Percentiles rank a stretch among this genome's conserved stretches.
Evolutionary conservation across 2,888 invertebrate genomes (phyloP).

Genomic region (Gandaritis pyraliata): DNA sequence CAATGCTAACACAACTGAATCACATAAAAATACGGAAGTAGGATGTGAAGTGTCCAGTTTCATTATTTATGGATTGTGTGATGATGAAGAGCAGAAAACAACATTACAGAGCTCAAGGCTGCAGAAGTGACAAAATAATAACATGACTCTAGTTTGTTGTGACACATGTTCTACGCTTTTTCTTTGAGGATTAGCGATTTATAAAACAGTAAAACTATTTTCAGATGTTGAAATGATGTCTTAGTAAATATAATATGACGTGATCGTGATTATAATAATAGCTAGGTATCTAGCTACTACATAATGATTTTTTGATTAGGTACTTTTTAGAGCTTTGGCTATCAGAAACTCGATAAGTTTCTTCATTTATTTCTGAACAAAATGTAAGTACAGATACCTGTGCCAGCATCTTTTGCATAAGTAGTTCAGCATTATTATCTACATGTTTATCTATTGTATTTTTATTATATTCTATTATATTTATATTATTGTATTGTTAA

Average conservation of each 20-base stretch:
- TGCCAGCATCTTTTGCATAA: background rate
- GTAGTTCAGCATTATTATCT: background rate
- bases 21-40: constrained; percentile 33
- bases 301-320: background rate
- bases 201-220: constrained; percentile 1
- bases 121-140: constrained; percentile 13
- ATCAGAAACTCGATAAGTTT: background rate
- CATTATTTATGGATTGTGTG: constrained; percentile 26
- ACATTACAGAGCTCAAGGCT: constrained; percentile 19
- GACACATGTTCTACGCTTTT: constrained; percentile 1
- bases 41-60: constrained; percentile 23
- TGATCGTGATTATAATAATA: background rate
- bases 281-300: no score
- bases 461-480: no score
- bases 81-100: constrained; percentile 27
- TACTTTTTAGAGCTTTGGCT: background rate
- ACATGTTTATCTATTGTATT: no score
- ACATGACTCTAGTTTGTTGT: background rate
- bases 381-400: background rate
- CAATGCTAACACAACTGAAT: background rate
- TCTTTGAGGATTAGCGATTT: constrained; percentile 1
- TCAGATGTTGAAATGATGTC: background rate
- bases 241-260: background rate
- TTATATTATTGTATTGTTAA: constrained; percentile 42
- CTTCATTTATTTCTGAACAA: background rate